A percentile compares a stretch with the other conserved stretches of the same genome.
phyloP scores from a whole-genome alignment of 2,113 vertebrate species.

The Okapia johnstoni region DNA sequence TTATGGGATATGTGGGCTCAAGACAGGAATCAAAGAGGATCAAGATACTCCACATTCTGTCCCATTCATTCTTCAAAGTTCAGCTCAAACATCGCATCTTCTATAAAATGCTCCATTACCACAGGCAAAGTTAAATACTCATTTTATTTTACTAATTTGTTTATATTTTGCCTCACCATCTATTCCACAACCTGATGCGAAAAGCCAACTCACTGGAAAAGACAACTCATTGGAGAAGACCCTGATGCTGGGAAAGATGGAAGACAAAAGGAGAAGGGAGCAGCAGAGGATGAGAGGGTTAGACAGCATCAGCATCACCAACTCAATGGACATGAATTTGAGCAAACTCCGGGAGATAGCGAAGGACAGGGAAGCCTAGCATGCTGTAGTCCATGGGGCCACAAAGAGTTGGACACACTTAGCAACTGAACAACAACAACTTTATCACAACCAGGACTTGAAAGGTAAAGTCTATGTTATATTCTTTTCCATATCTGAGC shows the following conservation, averaged over 20 bases:
- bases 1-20: neutral
- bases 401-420: neutral
- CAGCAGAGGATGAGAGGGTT: neutral
- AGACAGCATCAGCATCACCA: neutral
- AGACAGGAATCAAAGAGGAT: neutral
- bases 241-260: neutral
- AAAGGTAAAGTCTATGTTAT: neutral
- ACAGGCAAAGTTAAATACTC: neutral
- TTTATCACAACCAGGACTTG: neutral
- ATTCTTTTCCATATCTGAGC: neutral
- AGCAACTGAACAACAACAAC: neutral
- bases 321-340: neutral
- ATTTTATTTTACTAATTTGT: neutral
- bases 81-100: neutral
- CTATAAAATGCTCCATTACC: neutral
- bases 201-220: neutral
- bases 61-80: neutral
- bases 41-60: neutral
- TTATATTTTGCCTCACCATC: neutral
- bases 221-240: neutral
- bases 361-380: neutral
- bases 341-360: neutral
- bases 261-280: neutral
- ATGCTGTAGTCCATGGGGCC: neutral
- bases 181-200: neutral